Evolutionary conservation across 2,113 vertebrate genomes (phyloP).

Genomic region (Forbesichthys papilliferus): DNA sequence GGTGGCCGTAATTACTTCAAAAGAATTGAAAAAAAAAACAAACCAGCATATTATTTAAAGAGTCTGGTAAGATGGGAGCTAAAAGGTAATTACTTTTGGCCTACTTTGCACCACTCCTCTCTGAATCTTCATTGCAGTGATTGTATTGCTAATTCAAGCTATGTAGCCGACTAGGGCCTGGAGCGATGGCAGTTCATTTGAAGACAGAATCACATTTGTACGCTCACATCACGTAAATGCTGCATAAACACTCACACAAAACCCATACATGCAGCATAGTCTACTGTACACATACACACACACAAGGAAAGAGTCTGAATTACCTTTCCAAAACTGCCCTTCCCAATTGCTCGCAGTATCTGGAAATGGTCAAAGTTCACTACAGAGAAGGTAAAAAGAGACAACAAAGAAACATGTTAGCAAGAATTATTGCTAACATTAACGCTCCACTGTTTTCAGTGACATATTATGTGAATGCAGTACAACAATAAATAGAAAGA

Average conservation of each 20-base stretch:
- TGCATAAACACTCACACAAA: neutral
- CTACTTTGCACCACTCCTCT: constrained; percentile 29
- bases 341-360: constrained; percentile 81
- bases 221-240: constrained; percentile 1
- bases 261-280: constrained; percentile 4
- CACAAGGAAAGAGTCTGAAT: constrained; percentile 10
- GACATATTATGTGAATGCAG: neutral
- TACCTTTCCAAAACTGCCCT: constrained; percentile 84
- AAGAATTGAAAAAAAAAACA: constrained; percentile 27
- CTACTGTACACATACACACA: constrained; percentile 9
- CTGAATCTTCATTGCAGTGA: constrained; percentile 25
- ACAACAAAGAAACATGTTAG: constrained; percentile 15
- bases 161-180: constrained; percentile 33
- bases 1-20: constrained; percentile 26
- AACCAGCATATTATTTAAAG: constrained; percentile 46
- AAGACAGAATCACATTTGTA: constrained; percentile 13
- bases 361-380: constrained; percentile 85
- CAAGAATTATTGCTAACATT: neutral
- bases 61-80: constrained; percentile 41
- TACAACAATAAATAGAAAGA: neutral
- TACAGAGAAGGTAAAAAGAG: constrained; percentile 49
- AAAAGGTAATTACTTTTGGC: constrained; percentile 49
- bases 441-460: neutral
- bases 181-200: constrained; percentile 9
- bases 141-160: constrained; percentile 36